phyloP scores from a whole-genome alignment of 2,888 invertebrate species.

The Galeopsomyia nigrocyanea region DNA sequence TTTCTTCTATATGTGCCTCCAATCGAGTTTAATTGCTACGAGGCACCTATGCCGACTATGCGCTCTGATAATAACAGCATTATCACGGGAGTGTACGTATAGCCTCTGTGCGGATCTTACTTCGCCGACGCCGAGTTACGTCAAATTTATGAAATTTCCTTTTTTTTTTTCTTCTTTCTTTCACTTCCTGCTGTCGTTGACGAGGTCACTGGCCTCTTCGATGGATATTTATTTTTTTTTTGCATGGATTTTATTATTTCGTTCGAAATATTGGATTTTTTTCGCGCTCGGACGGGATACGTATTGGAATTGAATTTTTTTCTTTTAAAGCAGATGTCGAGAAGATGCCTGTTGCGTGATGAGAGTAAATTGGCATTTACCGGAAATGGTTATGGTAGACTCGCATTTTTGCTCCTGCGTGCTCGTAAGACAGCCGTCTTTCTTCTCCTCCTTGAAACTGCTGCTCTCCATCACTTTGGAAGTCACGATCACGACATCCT shows the following conservation, averaged over 20 bases:
- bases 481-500: constrained; percentile 57
- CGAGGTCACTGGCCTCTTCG: too few relatives aligned
- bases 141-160: constrained; percentile 6
- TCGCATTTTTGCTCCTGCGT: constrained; percentile 56
- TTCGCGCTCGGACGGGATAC: background rate
- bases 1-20: background rate
- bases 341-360: constrained; percentile 31
- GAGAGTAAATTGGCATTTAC: constrained; percentile 48
- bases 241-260: background rate
- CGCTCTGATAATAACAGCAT: constrained; percentile 39
- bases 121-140: constrained; percentile 8
- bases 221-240: background rate
- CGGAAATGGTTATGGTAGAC: constrained; percentile 52
- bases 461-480: constrained; percentile 54
- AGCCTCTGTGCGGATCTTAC: background rate
- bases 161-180: too few relatives aligned
- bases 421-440: constrained; percentile 48
- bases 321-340: too few relatives aligned
- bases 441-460: constrained; percentile 56
- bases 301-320: too few relatives aligned
- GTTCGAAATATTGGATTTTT: background rate
- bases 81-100: background rate
- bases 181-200: too few relatives aligned
- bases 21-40: too few relatives aligned
- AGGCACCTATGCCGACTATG: constrained; percentile 5